Evolutionary conservation across 2,113 vertebrate genomes (phyloP).

Genomic region (Spilogale gracilis): DNA sequence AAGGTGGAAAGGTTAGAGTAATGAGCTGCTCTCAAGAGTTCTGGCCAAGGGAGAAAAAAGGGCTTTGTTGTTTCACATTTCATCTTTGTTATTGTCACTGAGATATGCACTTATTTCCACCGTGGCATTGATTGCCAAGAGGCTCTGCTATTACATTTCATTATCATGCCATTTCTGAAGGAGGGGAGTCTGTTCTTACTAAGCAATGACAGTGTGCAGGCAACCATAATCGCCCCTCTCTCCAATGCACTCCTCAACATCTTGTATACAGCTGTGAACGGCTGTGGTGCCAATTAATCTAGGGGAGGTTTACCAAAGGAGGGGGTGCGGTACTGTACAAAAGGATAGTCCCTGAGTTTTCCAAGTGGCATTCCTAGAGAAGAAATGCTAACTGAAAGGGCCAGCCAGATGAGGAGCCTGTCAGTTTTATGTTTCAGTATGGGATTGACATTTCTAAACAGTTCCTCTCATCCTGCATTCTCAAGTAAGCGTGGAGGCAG

Average conservation of each 20-base stretch:
- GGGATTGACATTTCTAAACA: background rate
- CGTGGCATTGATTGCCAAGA: conserved; percentile 70
- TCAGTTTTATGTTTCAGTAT: conserved; percentile 2
- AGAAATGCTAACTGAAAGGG: conserved; percentile 51
- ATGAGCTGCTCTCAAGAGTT: conserved; percentile 74
- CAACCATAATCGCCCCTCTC: conserved; percentile 40
- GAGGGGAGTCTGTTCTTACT: conserved; percentile 69
- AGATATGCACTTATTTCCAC: conserved; percentile 76
- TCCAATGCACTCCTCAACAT: conserved; percentile 69
- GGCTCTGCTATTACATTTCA: conserved; percentile 70
- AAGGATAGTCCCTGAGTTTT: conserved; percentile 64
- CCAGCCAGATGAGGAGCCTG: background rate
- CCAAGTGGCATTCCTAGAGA: conserved; percentile 61
- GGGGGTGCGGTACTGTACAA: conserved; percentile 33
- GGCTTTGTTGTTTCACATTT: conserved; percentile 81
- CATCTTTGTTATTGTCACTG: conserved; percentile 74
- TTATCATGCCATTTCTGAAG: conserved; percentile 80
- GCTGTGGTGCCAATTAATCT: conserved; percentile 80
- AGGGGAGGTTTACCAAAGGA: conserved; percentile 64
- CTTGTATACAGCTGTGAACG: conserved; percentile 84
- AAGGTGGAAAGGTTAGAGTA: conserved; percentile 83
- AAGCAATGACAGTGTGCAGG: conserved; percentile 71
- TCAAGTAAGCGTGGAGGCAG: background rate
- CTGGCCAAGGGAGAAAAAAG: conserved; percentile 65
- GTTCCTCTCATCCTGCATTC: background rate